Conservation (phyloP, 2,797 vertebrate species). For the Melanotaenia boesemani region DNA sequence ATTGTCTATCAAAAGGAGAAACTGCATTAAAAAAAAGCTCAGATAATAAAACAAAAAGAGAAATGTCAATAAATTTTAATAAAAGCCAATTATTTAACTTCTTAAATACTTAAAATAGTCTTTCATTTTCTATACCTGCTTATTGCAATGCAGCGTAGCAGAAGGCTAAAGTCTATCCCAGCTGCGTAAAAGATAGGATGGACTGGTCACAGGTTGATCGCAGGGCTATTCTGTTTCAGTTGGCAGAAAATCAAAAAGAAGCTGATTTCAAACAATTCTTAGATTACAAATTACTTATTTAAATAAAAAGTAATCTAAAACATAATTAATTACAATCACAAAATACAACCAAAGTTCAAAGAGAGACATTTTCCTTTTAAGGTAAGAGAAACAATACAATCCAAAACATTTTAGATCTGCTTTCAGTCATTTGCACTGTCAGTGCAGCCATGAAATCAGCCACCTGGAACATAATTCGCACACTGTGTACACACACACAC, state of each 20-base stretch:
- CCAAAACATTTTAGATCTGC: background rate
- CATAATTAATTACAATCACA: background rate
- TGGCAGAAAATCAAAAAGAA: no score
- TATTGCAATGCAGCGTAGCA: no score
- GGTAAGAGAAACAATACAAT: background rate
- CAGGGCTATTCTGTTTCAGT: no score
- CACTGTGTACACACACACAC: background rate
- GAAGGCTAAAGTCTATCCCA: no score
- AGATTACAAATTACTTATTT: background rate
- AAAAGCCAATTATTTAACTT: background rate
- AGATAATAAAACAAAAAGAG: no score
- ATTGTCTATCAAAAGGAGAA: no score
- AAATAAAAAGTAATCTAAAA: background rate
- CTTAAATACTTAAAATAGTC: background rate
- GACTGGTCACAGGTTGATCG: no score
- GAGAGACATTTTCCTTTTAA: background rate
- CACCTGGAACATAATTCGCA: background rate
- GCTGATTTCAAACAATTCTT: background rate
- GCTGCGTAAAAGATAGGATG: no score
- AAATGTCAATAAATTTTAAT: background rate
- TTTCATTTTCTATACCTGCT: no score
- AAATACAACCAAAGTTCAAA: background rate
- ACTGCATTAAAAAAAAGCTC: no score
- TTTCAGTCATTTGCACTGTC: background rate
- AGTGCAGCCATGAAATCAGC: background rate